Evolutionary conservation across 2,113 vertebrate genomes (phyloP), one percentile per base, ranked within the genome.

Genomic region (Jaculus jaculus): DNA sequence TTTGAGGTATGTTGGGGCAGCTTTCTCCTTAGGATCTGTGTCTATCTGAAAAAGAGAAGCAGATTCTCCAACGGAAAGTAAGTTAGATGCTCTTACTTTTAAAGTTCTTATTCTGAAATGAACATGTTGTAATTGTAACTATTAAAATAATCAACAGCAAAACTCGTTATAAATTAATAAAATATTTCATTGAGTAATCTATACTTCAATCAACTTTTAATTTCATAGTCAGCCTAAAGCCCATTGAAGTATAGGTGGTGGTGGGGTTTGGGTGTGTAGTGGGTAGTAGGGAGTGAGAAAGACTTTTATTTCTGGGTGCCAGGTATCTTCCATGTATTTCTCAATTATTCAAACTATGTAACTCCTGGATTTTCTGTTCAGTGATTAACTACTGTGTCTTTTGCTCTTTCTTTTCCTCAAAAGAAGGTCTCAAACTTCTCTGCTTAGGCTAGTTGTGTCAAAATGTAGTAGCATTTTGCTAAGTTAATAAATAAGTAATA

Each of bases 281-380:
- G 54, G 54, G 54, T 7, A 54, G 54, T 54, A 54, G 54, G 11
- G 11, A 54, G 15, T 54, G 54, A 54, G 54, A 54, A 54, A 54
- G 54, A 54, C 54, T 54, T 54, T 54, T 15, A 54, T 54, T 54
- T 54, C 13, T 12, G 54, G 11, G 15, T 54, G 2, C 42, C 39
- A 47, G 42, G 73, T 34, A 39, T 85, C 23, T 85, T 84, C 42
- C 32, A 47, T 11, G 15, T 71, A 39, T 79, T 90, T 93, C 63
- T 81, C 92, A 87, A 78, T 71, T 65, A 39, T 66, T 39, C 30
- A 54, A 13, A 90, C 71, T 83, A 37, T 94, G 30, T 26, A 82
- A 34, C 42, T 75, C 34, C 39, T 68, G 37, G 24, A 21, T 92
- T 90, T 94, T 86, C 82, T 85, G 0, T 21, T 78, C 54, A 75